A percentile compares a stretch with the other conserved stretches of the same genome.
phyloP scores from a whole-genome alignment of 2,888 invertebrate species.

The Tachina lurida region DNA sequence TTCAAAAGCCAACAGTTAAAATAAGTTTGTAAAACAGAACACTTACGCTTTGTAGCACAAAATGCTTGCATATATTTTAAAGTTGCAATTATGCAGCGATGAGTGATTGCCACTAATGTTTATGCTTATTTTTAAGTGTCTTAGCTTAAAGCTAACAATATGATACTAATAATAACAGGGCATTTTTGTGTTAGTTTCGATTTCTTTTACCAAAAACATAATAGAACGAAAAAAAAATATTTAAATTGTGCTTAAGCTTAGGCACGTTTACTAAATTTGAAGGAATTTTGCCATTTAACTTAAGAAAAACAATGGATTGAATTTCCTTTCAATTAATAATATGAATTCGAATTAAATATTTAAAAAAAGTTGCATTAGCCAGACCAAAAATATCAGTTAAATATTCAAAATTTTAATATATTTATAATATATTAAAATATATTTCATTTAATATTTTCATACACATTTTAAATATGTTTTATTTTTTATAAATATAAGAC shows the following conservation, averaged over 20 bases:
- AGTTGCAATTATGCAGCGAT: too few relatives aligned
- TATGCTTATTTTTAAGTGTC: slow-evolving; percentile 50
- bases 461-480: too few relatives aligned
- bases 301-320: slow-evolving; percentile 52
- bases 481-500: too few relatives aligned
- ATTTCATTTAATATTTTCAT: too few relatives aligned
- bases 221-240: neutral
- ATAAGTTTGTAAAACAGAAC: too few relatives aligned
- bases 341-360: neutral
- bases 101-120: too few relatives aligned
- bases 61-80: too few relatives aligned
- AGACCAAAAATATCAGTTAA: too few relatives aligned
- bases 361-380: neutral
- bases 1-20: too few relatives aligned
- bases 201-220: slow-evolving; percentile 9
- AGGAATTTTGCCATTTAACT: slow-evolving; percentile 51
- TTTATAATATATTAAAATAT: too few relatives aligned
- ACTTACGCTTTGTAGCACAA: too few relatives aligned
- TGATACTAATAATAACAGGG: slow-evolving; percentile 58
- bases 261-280: slow-evolving; percentile 57
- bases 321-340: slow-evolving; percentile 18
- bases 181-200: neutral
- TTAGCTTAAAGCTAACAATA: slow-evolving; percentile 57
- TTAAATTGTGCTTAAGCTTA: slow-evolving; percentile 61
- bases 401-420: too few relatives aligned